phyloP scores from a whole-genome alignment of 2,113 vertebrate species.

The Myanophis thanlyinensis region DNA sequence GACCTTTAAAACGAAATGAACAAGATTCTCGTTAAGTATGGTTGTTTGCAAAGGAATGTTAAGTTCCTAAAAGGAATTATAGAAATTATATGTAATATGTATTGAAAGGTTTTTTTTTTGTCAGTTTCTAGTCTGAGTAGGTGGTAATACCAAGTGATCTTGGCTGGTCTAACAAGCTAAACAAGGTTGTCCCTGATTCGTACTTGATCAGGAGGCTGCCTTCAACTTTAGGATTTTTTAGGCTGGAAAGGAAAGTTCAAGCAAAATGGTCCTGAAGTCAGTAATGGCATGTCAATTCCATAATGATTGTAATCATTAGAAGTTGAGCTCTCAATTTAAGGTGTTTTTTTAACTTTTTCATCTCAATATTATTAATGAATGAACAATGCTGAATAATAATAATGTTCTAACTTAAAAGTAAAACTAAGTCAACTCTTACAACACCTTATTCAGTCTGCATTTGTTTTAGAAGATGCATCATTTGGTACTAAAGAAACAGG shows the following conservation, averaged over 20 bases:
- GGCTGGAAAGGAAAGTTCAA: not conserved
- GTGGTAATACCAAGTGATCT: not conserved
- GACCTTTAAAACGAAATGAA: conserved; percentile 60
- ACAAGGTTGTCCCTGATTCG: not conserved
- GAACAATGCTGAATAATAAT: not conserved
- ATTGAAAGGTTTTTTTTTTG: not conserved
- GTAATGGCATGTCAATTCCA: not conserved
- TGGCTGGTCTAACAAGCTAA: not conserved
- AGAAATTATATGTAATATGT: not conserved
- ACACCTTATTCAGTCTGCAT: not conserved
- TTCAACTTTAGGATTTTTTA: not conserved
- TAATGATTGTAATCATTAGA: not conserved
- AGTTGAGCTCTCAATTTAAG: not conserved
- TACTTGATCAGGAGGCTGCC: not conserved
- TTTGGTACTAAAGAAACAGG: not conserved
- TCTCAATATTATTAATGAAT: not conserved
- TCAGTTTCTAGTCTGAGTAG: not conserved
- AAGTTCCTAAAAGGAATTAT: conserved; percentile 2
- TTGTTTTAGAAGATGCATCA: not conserved
- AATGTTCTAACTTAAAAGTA: not conserved
- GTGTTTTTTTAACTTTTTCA: not conserved
- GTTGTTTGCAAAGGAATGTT: conserved; percentile 5
- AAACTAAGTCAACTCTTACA: not conserved
- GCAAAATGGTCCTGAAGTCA: not conserved
- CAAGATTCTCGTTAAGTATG: conserved; percentile 36